These are phyloP conservation scores for Huso huso DNA, from an alignment of 2,797 vertebrate genomes.

Conservation along the genomic window DNA sequence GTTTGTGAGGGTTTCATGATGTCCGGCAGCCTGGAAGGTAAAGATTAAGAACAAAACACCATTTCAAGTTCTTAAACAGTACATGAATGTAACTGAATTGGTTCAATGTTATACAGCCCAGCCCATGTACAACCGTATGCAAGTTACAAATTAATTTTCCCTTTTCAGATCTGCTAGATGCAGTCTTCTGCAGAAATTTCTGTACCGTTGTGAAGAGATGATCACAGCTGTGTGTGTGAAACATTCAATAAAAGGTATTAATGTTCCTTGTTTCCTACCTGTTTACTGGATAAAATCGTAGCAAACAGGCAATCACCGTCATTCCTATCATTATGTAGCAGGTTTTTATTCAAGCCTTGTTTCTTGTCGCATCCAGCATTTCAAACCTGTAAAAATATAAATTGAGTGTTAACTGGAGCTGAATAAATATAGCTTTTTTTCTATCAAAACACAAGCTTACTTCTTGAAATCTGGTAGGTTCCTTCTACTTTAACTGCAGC, in stretches of 20 bases:
- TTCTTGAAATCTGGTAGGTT: too few species aligned
- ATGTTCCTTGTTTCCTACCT: slow-evolving; percentile 35
- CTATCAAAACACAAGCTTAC: too few species aligned
- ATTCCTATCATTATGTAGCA: slow-evolving; percentile 66
- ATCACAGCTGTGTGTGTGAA: not conserved
- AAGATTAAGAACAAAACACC: too few species aligned
- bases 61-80: too few species aligned
- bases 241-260: not conserved
- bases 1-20: slow-evolving; percentile 56
- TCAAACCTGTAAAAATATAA: slow-evolving; percentile 43
- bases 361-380: slow-evolving; percentile 55
- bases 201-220: not conserved
- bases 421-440: too few species aligned
- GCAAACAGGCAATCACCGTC: slow-evolving; percentile 54
- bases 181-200: too few species aligned
- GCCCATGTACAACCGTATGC: too few species aligned
- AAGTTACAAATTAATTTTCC: too few species aligned
- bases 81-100: too few species aligned
- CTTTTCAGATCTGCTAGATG: too few species aligned
- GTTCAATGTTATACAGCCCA: too few species aligned
- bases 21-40: slow-evolving; percentile 45
- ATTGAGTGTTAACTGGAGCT: not conserved
- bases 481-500: too few species aligned
- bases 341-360: slow-evolving; percentile 61
- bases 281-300: slow-evolving; percentile 58